Evolutionary conservation across 2,797 vertebrate species (phyloP).

Genomic region (Nannoperca obscura): DNA sequence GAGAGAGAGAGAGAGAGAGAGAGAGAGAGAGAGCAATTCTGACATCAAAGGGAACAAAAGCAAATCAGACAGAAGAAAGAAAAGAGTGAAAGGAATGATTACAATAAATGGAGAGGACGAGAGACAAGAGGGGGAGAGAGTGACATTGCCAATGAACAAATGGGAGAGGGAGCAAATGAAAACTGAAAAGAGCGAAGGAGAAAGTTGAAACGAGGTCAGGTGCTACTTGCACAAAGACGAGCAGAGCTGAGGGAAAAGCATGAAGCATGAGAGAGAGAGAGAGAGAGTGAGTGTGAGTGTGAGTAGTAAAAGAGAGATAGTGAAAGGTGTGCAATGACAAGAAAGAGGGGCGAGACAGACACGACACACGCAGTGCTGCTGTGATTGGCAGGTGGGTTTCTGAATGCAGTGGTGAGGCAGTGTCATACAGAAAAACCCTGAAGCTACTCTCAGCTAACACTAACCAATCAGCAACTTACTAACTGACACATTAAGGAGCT

Average conservation of each 20-base stretch:
- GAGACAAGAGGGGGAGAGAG: background rate
- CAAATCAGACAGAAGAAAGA: constrained; percentile 19
- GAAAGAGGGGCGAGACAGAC: constrained; percentile 14
- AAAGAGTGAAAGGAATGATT: constrained; percentile 34
- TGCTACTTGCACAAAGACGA: constrained; percentile 40
- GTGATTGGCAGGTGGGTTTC: background rate
- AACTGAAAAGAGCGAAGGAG: constrained; percentile 34
- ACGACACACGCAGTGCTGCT: background rate
- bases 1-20: constrained; percentile 25
- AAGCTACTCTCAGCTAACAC: background rate
- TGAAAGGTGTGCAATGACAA: constrained; percentile 21
- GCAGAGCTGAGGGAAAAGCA: constrained; percentile 27
- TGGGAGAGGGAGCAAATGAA: constrained; percentile 38
- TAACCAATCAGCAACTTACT: background rate
- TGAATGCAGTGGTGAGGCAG: background rate
- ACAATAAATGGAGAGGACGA: constrained; percentile 36
- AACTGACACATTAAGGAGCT: background rate
- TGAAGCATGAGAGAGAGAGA: constrained; percentile 26
- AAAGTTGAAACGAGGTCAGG: constrained; percentile 58
- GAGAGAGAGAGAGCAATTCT: constrained; percentile 19
- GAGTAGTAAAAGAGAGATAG: background rate
- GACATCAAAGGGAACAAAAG: constrained; percentile 39
- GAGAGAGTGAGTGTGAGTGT: constrained; percentile 10
- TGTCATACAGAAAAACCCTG: background rate
- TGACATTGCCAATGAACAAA: constrained; percentile 16